A percentile compares a stretch with the other conserved stretches of the same genome.
Evolutionary conservation across 2,797 vertebrate species (phyloP).

Genomic region (Girardinus metallicus): DNA sequence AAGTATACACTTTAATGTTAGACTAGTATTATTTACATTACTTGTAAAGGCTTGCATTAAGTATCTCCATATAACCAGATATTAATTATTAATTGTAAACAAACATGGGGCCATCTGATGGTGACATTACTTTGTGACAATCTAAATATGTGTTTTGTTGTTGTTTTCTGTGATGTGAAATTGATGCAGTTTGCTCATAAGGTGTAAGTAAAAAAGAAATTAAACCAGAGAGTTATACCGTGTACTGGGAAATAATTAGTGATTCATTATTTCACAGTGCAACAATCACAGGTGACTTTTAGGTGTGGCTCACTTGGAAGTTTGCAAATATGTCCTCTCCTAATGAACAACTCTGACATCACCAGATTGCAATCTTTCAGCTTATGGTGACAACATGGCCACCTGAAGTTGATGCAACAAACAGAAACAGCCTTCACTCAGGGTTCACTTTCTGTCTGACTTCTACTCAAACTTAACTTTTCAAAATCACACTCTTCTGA

Average conservation of each 20-base stretch:
- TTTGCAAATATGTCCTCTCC: background rate
- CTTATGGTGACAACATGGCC: constrained; percentile 17
- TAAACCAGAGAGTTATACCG: background rate
- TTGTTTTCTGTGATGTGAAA: background rate
- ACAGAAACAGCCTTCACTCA: constrained; percentile 40
- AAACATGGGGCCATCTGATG: background rate
- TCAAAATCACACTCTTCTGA: background rate
- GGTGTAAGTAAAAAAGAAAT: background rate
- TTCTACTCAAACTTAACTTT: background rate
- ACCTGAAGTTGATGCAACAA: constrained; percentile 54
- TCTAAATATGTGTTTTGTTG: background rate
- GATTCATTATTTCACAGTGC: background rate
- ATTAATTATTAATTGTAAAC: background rate
- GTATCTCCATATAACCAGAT: background rate
- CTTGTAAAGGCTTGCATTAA: background rate
- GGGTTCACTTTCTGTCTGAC: constrained; percentile 17
- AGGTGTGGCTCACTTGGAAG: background rate
- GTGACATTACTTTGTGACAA: background rate
- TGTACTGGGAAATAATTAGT: background rate
- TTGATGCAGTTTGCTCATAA: background rate
- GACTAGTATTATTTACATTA: background rate
- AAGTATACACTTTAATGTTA: background rate
- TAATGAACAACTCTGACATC: constrained; percentile 14
- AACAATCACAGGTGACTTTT: background rate
- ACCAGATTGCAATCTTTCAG: constrained; percentile 16